Evolutionary conservation across 1,140 invertebrate genomes (phyloP), one percentile per base, ranked within the genome.

Genomic region (Brachionus calyciflorus): DNA sequence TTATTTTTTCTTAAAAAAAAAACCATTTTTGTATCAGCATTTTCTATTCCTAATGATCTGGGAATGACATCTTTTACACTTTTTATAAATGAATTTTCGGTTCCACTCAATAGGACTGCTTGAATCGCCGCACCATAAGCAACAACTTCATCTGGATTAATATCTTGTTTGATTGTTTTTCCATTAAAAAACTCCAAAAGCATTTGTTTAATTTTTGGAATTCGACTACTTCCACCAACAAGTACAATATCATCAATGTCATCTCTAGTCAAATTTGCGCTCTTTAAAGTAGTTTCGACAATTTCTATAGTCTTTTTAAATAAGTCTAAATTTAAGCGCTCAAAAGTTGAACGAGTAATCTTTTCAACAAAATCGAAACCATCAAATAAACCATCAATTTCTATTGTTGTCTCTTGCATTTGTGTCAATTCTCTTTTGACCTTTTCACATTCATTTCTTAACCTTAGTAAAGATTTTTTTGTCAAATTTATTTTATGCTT

Each of bases 111-210:
- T 21, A 76, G 7, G 60, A 49, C n/a, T 44, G 30, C 83, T 85
- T 93, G 92, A 2, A 93, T 91, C 21, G 92, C 92, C 60, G 92
- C 92, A 78, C 92, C 92, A 81, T 93, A 93, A 4, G 92, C 92
- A 0, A 94, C 92, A 82, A 91, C 92, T 85, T 86, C 84, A 73
- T 86, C 84, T 7, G 85, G 84, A 78, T 86, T 84, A 75, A 93
- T 93, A 6, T 14, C 46, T 10, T 40, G 75, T 17, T 80, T 78
- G n/a, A 78, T 57, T 49, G 57, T n/a, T 44, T 76, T 80, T 6
- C 79, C 78, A 30, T 76, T 73, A 60, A 81, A 81, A 60, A 69
- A 78, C 10, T 78, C 75, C 44, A 49, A 37, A n/a, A 82, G 7
- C n/a, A 78, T 17, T 48, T 76, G 1, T 49, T 81, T 79, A 37